Percentiles rank a stretch among this genome's conserved stretches.
phyloP scores from a whole-genome alignment of 2,797 vertebrate genomes.

The Lacerta bilineata region DNA sequence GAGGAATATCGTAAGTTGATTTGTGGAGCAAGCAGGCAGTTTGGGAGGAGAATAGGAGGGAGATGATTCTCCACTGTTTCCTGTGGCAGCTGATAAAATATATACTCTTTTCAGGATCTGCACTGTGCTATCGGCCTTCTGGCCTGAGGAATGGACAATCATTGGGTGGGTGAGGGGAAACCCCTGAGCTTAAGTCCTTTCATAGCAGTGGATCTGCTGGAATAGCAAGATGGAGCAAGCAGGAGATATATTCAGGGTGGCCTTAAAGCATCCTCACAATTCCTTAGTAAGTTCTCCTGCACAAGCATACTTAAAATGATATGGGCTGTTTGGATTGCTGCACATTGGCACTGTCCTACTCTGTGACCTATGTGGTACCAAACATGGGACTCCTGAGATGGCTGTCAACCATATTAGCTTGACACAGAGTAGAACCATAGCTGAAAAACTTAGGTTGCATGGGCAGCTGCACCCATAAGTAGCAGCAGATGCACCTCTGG shows the following conservation, averaged over 20 bases:
- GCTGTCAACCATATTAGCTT: not conserved
- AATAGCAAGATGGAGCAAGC: not conserved
- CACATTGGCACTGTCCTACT: not conserved
- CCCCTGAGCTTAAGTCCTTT: not conserved
- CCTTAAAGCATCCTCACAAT: not conserved
- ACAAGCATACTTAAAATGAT: not conserved
- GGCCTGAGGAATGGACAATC: not conserved
- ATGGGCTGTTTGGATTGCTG: not conserved
- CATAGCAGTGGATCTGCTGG: not conserved
- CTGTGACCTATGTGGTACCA: not conserved
- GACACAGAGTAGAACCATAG: not conserved
- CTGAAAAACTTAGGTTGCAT: not conserved
- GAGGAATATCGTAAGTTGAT: conserved; percentile 18
- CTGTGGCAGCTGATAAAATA: conserved; percentile 10
- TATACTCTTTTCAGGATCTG: not conserved
- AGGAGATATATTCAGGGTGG: not conserved
- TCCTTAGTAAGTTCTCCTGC: not conserved
- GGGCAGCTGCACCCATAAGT: too few species aligned
- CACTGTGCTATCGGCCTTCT: not conserved
- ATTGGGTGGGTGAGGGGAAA: not conserved
- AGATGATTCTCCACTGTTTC: not conserved
- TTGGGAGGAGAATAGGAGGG: not conserved
- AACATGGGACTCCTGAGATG: not conserved
- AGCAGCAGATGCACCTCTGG: not conserved
- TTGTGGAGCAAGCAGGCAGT: conserved; percentile 10